Base-by-base conservation (phyloP, 2,113 vertebrate genomes). In the Thunnus maccoyii region DNA sequence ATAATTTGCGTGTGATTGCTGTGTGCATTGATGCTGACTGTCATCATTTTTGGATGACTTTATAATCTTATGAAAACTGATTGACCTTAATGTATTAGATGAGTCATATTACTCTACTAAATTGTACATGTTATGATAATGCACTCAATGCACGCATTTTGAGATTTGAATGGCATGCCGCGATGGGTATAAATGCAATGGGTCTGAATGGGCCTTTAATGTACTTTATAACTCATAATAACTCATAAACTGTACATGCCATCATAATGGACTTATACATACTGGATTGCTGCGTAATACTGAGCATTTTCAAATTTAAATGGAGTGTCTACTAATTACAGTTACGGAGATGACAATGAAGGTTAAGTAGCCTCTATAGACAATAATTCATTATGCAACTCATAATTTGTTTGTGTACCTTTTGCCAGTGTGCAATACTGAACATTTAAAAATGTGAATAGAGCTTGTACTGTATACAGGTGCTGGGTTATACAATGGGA, bases 11-110 rank as follows among this genome's bases (percentile, higher is more conserved):
- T 41, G 36, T 41, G 36, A 41, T 41, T 41, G 36, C 36, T 41
- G 7, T 41, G 36, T 41, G 36, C 36, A 41, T 41, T 41, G 36
- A 41, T 41, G 36, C 36, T 9, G 36, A 41, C 36, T 41, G 36
- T 41, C 32, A 76, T 63, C 51, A 52, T 52, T 67, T 65, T 75
- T 78, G 15, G 44, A 75, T 46, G 62, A 25, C 17, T 73, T 61
- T n/a, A 60, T 79, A 20, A 56, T 44, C 12, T 20, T 18, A 22
- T 68, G 22, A 80, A 68, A 48, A 54, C 18, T 41, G 15, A 61
- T 3, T 32, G 14, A 47, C 3, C 20, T n/a, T 15, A 51, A 69
- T n/a, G n/a, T 61, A 57, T 62, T 51, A 16, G 5, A 4, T 36
- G 17, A 78, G 17, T 7, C 9, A 22, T 32, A 18, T 69, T 25